These are phyloP conservation scores for Dipus sagitta DNA, from an alignment of 2,797 vertebrate species.

Conservation along the genomic window DNA sequence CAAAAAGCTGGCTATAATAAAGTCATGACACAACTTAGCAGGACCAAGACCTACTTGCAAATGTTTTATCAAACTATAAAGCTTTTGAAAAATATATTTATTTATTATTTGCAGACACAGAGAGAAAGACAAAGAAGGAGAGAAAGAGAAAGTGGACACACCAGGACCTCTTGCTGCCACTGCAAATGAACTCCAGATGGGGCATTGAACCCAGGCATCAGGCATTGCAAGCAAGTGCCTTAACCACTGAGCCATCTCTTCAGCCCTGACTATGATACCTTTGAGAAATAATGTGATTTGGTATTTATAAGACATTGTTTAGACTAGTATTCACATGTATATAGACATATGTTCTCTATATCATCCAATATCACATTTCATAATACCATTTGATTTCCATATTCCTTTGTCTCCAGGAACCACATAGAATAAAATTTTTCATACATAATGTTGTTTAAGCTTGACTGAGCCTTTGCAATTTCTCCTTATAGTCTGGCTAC, in stretches of 20 bases:
- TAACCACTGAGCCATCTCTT: too few species aligned
- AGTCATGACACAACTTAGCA: constrained; percentile 52
- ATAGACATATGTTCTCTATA: background rate
- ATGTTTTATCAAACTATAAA: constrained; percentile 50
- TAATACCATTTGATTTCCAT: background rate
- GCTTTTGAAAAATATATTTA: constrained; percentile 43
- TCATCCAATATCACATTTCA: constrained; percentile 29
- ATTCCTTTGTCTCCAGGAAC: constrained; percentile 48
- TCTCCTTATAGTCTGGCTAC: constrained; percentile 58
- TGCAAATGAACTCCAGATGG: too few species aligned
- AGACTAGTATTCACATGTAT: background rate
- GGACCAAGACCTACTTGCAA: constrained; percentile 53
- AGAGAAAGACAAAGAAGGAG: too few species aligned
- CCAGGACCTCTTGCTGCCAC: too few species aligned
- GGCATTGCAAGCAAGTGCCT: too few species aligned
- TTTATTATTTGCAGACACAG: constrained; percentile 33
- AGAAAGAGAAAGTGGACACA: too few species aligned
- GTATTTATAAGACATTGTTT: constrained; percentile 61
- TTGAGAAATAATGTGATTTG: constrained; percentile 49
- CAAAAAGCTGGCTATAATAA: constrained; percentile 20
- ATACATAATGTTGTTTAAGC: constrained; percentile 37
- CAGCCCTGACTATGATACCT: constrained; percentile 11
- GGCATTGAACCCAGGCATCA: too few species aligned
- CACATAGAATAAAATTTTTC: constrained; percentile 43
- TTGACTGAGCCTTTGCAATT: constrained; percentile 44